Evolutionary conservation across 2,113 vertebrate genomes (phyloP), one percentile per base, ranked within the genome.

Genomic region (Cryptomyrus ogoouensis): DNA sequence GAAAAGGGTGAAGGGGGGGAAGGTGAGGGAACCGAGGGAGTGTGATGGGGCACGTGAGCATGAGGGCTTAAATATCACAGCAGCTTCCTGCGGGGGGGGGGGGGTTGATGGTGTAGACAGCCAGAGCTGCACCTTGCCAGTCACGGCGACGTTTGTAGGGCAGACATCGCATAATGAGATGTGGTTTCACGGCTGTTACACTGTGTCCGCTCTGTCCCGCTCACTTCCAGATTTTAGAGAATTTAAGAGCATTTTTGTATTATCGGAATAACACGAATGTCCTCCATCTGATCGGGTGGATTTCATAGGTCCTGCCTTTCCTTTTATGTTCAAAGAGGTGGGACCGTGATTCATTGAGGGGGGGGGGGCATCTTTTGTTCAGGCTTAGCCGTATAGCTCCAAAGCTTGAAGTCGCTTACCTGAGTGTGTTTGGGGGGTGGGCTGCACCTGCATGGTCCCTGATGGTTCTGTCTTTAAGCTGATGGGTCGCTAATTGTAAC

Each of bases 401-500:
- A 46, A 84, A 84, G 83, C 44, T 44, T 46, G 7, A 39, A 35
- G 70, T 47, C 5, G 21, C 44, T 47, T 77, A 77, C 31, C 70
- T 77, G 70, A 39, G 3, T 62, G 13, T n/a, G n/a, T n/a, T n/a
- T n/a, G 5, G 31, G 27, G 66, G 66, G 66, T n/a, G 9, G 31
- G 6, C n/a, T 46, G 42, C 42, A 46, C 17, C 39, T 83, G 12
- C 80, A 1, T 15, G 84, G 1, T 12, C 47, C 46, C 24, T 31
- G 49, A 52, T 46, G 12, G 12, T 52, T 53, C 27, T 52, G 50
- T 53, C 9, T 53, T 88, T 62, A 91, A 88, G 56, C 91, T 70
- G 15, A 83, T 92, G 88, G 85, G 56, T 50, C 77, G 87, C 58
- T 92, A 90, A 91, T 92, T 93, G 80, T 17, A 66, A 74, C 83